Evolutionary conservation across 2,113 vertebrate genomes (phyloP).

Genomic region (Mystacornis crossleyi): DNA sequence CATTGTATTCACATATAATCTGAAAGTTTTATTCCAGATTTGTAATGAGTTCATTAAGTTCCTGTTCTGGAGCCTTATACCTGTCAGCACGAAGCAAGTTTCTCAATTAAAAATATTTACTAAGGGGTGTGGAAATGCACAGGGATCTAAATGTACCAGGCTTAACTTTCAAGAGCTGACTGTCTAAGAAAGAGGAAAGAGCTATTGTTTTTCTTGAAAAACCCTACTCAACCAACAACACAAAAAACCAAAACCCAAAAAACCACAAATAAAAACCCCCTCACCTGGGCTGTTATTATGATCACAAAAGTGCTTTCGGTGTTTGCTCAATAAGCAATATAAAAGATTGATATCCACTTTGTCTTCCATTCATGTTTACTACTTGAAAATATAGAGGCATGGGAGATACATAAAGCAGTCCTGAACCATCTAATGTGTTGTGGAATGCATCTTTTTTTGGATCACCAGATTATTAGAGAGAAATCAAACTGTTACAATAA

Average conservation of each 20-base stretch:
- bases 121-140: neutral
- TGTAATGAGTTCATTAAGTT: constrained; percentile 21
- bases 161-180: neutral
- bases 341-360: neutral
- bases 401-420: neutral
- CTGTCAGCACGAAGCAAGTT: neutral
- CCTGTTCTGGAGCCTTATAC: neutral
- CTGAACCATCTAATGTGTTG: neutral
- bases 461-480: neutral
- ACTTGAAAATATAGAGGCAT: neutral
- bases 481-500: neutral
- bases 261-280: neutral
- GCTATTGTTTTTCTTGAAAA: neutral
- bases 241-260: neutral
- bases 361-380: neutral
- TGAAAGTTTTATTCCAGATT: neutral
- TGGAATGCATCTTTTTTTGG: neutral
- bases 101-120: neutral
- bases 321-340: rapidly evolving
- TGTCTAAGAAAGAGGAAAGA: neutral
- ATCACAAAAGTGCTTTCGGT: rapidly evolving
- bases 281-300: neutral
- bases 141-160: neutral
- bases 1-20: neutral
- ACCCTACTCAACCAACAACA: neutral